Base-by-base conservation (phyloP, 2,113 vertebrate genomes). In the Uropsilus gracilis region DNA sequence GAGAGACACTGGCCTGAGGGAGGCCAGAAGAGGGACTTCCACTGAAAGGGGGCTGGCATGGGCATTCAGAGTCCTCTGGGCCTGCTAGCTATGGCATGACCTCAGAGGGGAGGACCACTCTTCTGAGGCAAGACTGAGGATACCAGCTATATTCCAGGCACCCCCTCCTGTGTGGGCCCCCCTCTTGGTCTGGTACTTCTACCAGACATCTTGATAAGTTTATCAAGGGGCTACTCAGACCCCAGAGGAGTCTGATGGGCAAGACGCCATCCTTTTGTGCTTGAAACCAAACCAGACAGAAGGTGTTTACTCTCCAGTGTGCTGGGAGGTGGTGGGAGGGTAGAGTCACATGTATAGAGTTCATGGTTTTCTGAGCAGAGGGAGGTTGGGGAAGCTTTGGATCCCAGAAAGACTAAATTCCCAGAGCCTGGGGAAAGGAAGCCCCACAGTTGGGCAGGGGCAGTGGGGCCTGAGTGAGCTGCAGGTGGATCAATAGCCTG, bases 51-150 rank as follows among this genome's bases (percentile, higher is more conserved):
- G 28, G 8, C 22, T 30, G 93, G 6, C 32, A 16, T 59, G 37
- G 22, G 16, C 12, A 12, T 46, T 13, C 69, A 34, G 80, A 37
- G 28, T 30, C 69, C 10, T 6, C 50, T 1, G 39, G 6, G 13
- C 28, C 61, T 6, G 3, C 53, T 14, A 18, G 14, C 48, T 3
- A 0, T n/a, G 32, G 37, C 44, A 3, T 3, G 3, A 9, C 57
- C 3, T 6, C 4, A 0, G 9, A n/a, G 30, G 14, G 10, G 30
- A 0, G 46, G 34, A 69, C 13, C 44, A 22, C 1, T 0, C 1
- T 0, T 17, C 24, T 46, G 2, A 24, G 44, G 44, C n/a, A 44
- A 26, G 44, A 24, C 2, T 4, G 61, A 66, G 48, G 61, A 24
- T 34, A 4, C 7, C 17, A 30, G n/a, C 18, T 71, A 30, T 24